Base-by-base conservation (phyloP, 2,113 vertebrate genomes). In the Felis chaus region DNA sequence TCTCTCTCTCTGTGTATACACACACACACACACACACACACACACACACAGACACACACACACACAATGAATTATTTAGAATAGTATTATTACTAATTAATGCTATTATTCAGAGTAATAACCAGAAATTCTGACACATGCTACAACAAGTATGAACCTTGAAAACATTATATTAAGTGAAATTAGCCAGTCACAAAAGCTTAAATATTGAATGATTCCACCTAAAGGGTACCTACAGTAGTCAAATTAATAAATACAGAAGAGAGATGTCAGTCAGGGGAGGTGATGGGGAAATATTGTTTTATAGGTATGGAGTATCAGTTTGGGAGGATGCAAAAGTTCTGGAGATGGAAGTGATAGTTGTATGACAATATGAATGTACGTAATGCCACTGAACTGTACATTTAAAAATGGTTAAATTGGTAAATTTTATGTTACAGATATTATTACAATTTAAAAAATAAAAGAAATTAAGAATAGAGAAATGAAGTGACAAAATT, bases 401-500 rank as follows among this genome's bases (percentile, higher is more conserved):
- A 85, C 16, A 36, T 2, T 79, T 84, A 76, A 55, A 93, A 65
- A 82, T 23, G 41, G 29, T 27, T 33, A 79, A 95, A 87, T 29
- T 31, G 31, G 39, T n/a, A 29, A 80, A 55, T 29, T 48, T 69
- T 50, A 33, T 45, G 13, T 78, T 57, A 23, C 2, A 7, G 29
- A 91, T 82, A 93, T 96, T 48, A 93, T n/a, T n/a, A 84, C 45
- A 93, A 14, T 45, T 93, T 73, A 33, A 79, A 88, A 63, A 57
- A 53, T 63, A 92, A 94, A 66, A 94, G 18, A 53, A 36, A 66
- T 87, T 4, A 61, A 78, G 25, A 80, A 85, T 12, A 57, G 71
- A 96, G 65, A 82, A 92, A 85, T n/a, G 23, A 95, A 96, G 31
- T 23, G 55, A 82, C 4, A 97, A 87, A 95, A 90, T 85, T 74